Evolutionary conservation across 2,888 invertebrate genomes (phyloP), one percentile per base, ranked within the genome.

Genomic region (Trachelus stipa): DNA sequence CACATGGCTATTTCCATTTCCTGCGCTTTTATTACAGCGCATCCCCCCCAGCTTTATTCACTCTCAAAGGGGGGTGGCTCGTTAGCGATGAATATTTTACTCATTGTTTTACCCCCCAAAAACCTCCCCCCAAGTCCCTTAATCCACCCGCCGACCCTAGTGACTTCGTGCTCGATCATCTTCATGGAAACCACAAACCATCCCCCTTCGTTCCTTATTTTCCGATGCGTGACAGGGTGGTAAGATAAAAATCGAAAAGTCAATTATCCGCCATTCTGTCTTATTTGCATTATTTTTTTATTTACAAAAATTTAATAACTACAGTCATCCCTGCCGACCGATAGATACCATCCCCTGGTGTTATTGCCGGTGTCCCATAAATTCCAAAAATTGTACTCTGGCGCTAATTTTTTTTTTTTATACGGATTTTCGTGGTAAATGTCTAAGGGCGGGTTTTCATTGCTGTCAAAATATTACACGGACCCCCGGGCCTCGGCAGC

Each of bases 1-100:
- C 80, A 79, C 82, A 82, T 77, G 73, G 80, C 81, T 82, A 83
- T 83, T 83, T 82, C 77, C 81, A 83, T 84, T 83, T 84, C 82
- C 83, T 82, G 81, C 82, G 73, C 78, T 84, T 82, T 81, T 83
- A 82, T 80, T 77, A 80, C 78, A 79, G 79, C 77, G 79, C 82
- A 81, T 81, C 82, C 74, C 79, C 79, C 79, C 35, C 12, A 73
- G 11, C 31, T 71, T 71, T 71, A 30, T 71, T 71, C 73, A 73
- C 75, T 75, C 73, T 33, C 6, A 31, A 11, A 4, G 40, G 35
- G 34, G 56, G 1, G 35, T 23, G 69, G 37, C 74, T 77, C 77
- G 77, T 75, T 78, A 75, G 75, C 77, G 78, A 78, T 80, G 78
- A 80, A 80, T 80, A 78, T 78, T 80, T 80, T 77, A 80, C 77